Percentiles rank a stretch among this genome's conserved stretches.
Conservation (phyloP, 2,888 invertebrate species). For the Drosophila phalerata region DNA sequence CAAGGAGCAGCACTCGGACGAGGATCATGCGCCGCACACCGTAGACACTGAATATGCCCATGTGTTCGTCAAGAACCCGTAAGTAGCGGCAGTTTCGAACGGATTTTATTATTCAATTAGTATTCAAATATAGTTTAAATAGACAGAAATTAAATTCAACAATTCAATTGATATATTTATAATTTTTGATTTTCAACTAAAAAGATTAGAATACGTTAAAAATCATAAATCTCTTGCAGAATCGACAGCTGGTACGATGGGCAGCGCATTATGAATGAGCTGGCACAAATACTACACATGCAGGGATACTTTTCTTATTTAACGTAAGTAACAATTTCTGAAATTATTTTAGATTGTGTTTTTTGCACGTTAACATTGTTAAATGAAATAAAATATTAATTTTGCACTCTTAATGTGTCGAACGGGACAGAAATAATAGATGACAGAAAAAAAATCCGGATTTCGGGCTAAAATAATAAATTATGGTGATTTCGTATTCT, state of each 20-base stretch:
- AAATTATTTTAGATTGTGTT: background rate
- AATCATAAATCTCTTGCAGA: too few relatives aligned
- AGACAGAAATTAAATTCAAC: too few relatives aligned
- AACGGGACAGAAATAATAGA: too few relatives aligned
- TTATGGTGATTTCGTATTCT: too few relatives aligned
- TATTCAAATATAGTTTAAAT: too few relatives aligned
- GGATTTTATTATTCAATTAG: too few relatives aligned
- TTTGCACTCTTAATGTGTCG: too few relatives aligned
- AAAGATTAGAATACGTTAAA: too few relatives aligned
- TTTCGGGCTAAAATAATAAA: too few relatives aligned
- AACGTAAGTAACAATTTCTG: slow-evolving; percentile 69
- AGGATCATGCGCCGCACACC: slow-evolving; percentile 87
- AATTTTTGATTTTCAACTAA: slow-evolving; percentile 11
- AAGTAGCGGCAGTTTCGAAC: slow-evolving; percentile 65
- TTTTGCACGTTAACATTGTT: background rate
- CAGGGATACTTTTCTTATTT: slow-evolving; percentile 85
- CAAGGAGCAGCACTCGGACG: slow-evolving; percentile 84
- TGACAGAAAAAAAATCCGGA: too few relatives aligned
- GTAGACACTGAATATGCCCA: slow-evolving; percentile 93
- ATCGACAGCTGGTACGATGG: slow-evolving; percentile 91
- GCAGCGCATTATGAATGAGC: slow-evolving; percentile 89
- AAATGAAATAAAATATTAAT: background rate
- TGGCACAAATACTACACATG: slow-evolving; percentile 89
- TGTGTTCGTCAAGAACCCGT: slow-evolving; percentile 91
- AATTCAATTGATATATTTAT: too few relatives aligned